phyloP scores from a whole-genome alignment of 2,797 vertebrate genomes.

The Eutrigla gurnardus region DNA sequence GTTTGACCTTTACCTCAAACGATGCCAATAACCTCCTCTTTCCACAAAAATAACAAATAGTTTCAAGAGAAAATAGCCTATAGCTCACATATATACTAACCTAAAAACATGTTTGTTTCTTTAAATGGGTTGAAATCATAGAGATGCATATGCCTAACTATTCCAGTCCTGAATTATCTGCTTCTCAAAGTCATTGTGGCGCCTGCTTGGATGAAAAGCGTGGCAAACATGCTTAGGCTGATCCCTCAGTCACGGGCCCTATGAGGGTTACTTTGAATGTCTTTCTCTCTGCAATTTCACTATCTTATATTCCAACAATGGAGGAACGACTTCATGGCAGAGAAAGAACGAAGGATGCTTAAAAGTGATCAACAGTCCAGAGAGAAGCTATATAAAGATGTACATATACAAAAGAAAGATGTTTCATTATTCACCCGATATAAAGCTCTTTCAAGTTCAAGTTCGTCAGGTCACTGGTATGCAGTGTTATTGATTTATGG shows the following conservation, averaged over 20 bases:
- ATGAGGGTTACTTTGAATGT: constrained; percentile 73
- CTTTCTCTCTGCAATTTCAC: constrained; percentile 60
- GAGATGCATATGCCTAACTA: constrained; percentile 51
- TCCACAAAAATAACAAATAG: constrained; percentile 21
- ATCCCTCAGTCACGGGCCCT: constrained; percentile 72
- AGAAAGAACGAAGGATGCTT: constrained; percentile 24
- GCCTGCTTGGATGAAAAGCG: constrained; percentile 70
- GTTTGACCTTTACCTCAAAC: constrained; percentile 49
- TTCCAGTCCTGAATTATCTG: constrained; percentile 62
- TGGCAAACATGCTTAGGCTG: constrained; percentile 74
- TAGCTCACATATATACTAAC: not conserved
- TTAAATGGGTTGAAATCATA: constrained; percentile 36
- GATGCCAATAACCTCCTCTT: constrained; percentile 14
- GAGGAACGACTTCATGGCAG: constrained; percentile 42
- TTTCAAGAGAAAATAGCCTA: constrained; percentile 21
- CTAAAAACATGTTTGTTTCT: constrained; percentile 8
- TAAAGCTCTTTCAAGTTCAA: constrained; percentile 41
- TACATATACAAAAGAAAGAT: not conserved
- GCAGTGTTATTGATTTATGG: constrained; percentile 76
- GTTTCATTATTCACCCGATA: constrained; percentile 17
- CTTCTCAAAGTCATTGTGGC: constrained; percentile 73
- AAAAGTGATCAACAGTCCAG: constrained; percentile 44
- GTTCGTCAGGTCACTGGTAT: constrained; percentile 57
- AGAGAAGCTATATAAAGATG: constrained; percentile 32
- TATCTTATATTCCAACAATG: constrained; percentile 62